These are phyloP conservation scores for Teinopalpus imperialis DNA, from an alignment of 2,888 invertebrate species.

Conservation along the genomic window DNA sequence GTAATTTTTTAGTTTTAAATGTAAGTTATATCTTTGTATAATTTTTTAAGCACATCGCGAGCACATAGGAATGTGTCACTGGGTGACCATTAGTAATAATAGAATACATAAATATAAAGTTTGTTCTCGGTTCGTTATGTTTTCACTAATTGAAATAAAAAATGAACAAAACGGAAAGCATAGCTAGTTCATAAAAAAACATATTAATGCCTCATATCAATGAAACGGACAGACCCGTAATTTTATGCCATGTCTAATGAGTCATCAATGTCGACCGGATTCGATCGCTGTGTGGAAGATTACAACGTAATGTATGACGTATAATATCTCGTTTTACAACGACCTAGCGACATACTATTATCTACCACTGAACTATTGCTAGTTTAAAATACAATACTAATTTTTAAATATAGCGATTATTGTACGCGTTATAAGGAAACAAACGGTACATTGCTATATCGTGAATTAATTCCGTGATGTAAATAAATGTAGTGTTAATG, in stretches of 20 bases:
- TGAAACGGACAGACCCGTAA: conserved; percentile 13
- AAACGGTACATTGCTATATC: conserved; percentile 22
- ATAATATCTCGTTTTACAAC: conserved; percentile 33
- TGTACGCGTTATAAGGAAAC: conserved; percentile 9
- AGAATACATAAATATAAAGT: not conserved
- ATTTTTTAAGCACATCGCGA: too few species aligned
- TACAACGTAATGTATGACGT: conserved; percentile 45
- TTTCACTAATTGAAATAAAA: conserved; percentile 1
- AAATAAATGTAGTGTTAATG: conserved; percentile 9
- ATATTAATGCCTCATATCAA: conserved; percentile 21
- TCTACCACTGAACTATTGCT: conserved; percentile 4
- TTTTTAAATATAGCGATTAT: not conserved
- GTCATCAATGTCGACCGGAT: conserved; percentile 46
- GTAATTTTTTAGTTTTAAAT: too few species aligned
- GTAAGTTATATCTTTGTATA: too few species aligned
- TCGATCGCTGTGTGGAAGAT: conserved; percentile 48
- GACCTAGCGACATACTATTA: not conserved
- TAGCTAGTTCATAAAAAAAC: conserved; percentile 1
- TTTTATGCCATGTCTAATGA: conserved; percentile 38
- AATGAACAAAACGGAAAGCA: conserved; percentile 4
- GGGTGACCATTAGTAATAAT: too few species aligned
- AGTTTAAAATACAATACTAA: not conserved
- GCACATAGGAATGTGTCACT: too few species aligned
- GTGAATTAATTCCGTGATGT: conserved; percentile 24
- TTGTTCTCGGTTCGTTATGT: not conserved